Base-by-base conservation (phyloP, 2,113 vertebrate species). In the Nettapus auritus region DNA sequence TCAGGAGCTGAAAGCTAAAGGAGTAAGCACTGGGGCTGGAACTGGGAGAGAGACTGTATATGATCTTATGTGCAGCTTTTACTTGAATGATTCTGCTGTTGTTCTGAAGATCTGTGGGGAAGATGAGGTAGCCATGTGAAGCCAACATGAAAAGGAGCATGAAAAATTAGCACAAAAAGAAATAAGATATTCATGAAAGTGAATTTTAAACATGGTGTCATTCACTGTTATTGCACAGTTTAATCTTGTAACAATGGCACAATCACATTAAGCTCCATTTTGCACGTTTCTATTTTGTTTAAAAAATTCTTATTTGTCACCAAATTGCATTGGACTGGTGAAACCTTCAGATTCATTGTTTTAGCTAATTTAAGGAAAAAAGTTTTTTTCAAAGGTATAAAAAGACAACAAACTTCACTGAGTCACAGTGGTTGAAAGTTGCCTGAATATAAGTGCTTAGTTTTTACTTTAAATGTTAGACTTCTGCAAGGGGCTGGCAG, bases 371-470 rank as follows among this genome's bases (percentile, higher is more conserved):
- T 12, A 38, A 46, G 18, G 48, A 23, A n/a, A 53, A 53, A 52
- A 10, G 2, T 14, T 11, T 64, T 25, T 8, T 13, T 42, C 76
- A 36, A 28, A 48, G 42, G 23, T 73, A 34, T 74, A 34, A 69
- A 77, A 90, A 88, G 5, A 3, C 34, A 77, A 7, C 8, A 59
- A 14, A 59, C 69, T 70, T 86, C 64, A 18, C 20, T 22, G 46
- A 62, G 11, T 69, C 55, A 34, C 33, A 52, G 26, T 31, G 15
- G 29, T 48, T 73, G 33, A 29, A 83, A 86, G 63, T 44, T 66
- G 26, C 8, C 21, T 69, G 55, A 60, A 13, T 1, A 0, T n/a
- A 53, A 66, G 33, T 34, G 10, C 11, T 7, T 8, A 46, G 13
- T 73, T 92, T 90, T 60, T 86, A 28, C 34, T 80, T 88, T 80